Evolutionary conservation across 2,113 vertebrate species (phyloP).

Genomic region (Martes martes): DNA sequence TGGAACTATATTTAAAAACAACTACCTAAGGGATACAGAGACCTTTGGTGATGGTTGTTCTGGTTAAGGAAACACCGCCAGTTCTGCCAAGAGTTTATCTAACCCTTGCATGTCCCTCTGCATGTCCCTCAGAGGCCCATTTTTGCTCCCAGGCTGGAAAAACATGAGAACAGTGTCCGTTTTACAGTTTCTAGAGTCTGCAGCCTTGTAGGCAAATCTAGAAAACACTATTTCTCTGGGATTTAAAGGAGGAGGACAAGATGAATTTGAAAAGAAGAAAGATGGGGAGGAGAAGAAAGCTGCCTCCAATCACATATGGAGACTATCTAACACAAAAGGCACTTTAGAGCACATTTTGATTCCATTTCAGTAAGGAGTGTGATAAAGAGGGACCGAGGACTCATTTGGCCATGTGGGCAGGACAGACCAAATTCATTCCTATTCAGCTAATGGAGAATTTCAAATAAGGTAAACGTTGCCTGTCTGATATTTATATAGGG

Average conservation of each 20-base stretch:
- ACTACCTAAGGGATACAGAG: background rate
- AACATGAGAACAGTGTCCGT: background rate
- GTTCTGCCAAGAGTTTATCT: conserved; percentile 39
- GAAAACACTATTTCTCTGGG: background rate
- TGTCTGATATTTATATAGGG: conserved; percentile 36
- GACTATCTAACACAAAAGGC: background rate
- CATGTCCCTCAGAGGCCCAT: too few species aligned
- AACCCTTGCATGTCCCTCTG: background rate
- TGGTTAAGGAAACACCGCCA: background rate
- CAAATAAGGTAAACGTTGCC: conserved; percentile 30
- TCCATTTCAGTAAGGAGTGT: background rate
- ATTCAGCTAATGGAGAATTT: conserved; percentile 32
- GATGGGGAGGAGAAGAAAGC: too few species aligned
- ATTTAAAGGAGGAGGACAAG: background rate
- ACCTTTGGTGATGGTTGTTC: background rate
- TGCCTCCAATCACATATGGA: background rate
- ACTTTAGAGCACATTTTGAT: background rate
- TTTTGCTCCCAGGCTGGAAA: conserved; percentile 15
- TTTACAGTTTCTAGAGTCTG: background rate
- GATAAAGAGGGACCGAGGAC: background rate
- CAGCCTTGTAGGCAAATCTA: background rate
- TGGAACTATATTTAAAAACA: background rate
- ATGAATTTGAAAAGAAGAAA: background rate
- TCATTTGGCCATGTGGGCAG: background rate
- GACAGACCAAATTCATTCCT: conserved; percentile 20